Evolutionary conservation across 2,113 vertebrate species (phyloP).

Genomic region (Nothoprocta perdicaria): DNA sequence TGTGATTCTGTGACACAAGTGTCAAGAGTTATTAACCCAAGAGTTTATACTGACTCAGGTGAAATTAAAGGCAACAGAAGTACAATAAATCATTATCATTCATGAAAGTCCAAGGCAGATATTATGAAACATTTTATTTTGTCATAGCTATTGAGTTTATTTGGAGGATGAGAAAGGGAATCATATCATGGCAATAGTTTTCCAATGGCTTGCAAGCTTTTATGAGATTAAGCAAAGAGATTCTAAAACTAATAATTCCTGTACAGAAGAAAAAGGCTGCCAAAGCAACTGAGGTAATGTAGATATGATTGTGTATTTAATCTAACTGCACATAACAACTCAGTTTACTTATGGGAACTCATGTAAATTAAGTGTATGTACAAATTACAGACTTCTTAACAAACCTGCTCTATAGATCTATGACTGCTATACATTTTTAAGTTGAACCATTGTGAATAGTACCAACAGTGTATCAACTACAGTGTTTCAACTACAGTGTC

Average conservation of each 20-base stretch:
- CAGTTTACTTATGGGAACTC: not conserved
- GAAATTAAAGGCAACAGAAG: slow-evolving; percentile 47
- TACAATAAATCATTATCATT: slow-evolving; percentile 4
- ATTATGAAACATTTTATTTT: not conserved
- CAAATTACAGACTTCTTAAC: not conserved
- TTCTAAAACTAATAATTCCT: not conserved
- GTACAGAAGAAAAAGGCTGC: not conserved
- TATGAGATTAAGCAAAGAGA: not conserved
- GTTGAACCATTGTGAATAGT: not conserved
- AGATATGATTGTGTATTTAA: not conserved
- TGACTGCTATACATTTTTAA: not conserved
- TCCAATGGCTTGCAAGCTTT: not conserved
- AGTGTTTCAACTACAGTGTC: not conserved
- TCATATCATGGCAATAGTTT: not conserved
- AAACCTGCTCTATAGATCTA: not conserved
- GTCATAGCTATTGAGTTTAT: not conserved
- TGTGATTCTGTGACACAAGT: not conserved
- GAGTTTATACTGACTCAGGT: slow-evolving; percentile 20
- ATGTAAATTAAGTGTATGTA: not conserved
- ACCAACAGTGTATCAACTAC: not conserved
- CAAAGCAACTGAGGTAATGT: not conserved
- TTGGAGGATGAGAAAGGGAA: rapidly evolving
- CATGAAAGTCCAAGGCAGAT: not conserved
- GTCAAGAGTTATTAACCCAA: slow-evolving; percentile 50
- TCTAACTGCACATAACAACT: not conserved